Evolutionary conservation across 2,113 vertebrate genomes (phyloP), one percentile per base, ranked within the genome.

Genomic region (Emydura subglobosa): DNA sequence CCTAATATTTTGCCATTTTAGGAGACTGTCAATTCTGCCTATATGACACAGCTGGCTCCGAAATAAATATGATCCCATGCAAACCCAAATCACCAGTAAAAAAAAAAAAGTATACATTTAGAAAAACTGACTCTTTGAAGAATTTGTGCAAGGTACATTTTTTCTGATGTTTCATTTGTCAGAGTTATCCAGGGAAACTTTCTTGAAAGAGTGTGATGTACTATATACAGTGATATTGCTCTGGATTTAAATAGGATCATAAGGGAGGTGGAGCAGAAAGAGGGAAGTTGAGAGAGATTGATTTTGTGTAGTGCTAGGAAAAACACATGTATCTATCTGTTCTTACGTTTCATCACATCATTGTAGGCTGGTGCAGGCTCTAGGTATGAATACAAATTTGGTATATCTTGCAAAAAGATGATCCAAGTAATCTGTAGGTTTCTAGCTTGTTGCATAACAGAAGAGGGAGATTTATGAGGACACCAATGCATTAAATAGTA

Each of bases 401-500:
- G 54, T 89, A 68, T 88, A 81, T 53, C 14, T 53, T 53, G 51
- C 89, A 93, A 57, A 78, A 86, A 79, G n/a, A 83, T 92, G 95
- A 95, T 95, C 92, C 87, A 93, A 91, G 85, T 61, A 95, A 6
- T 91, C 82, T 0, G 0, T 95, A 95, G 81, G 88, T 92, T 95
- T 86, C 68, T 93, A 88, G 81, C 83, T 54, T 92, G 85, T 94
- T 94, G 80, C 90, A 89, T 53, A 68, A 91, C 55, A 94, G 86
- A 91, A 53, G 86, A 91, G 91, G 34, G 82, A 47, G 53, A 0
- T 93, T 87, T 49, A 47, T 88, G 82, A 88, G 55, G 87, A 89
- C 85, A 95, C 84, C 94, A 96, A 96, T 42, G 91, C 90, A 96
- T 27, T 95, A 92, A 97, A 96, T 93, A 96, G 95, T 24, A 95